Base-by-base conservation (phyloP, 2,888 invertebrate species). In the Caenorhabditis japonica region DNA sequence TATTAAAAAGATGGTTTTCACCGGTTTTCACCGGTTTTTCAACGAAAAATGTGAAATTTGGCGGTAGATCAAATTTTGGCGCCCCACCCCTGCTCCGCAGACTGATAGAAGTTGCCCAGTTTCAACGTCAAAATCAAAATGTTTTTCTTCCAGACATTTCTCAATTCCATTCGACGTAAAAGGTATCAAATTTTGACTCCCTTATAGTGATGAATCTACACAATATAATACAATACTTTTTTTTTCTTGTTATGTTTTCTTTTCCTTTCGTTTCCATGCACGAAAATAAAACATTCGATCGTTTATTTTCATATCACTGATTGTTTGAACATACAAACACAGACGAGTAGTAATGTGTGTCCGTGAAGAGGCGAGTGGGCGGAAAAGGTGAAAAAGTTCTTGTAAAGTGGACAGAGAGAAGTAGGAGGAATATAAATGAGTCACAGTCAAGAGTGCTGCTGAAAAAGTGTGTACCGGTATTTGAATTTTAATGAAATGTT, bases 321-420 rank as follows among this genome's bases (percentile, higher is more conserved):
- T 66, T 66, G 56, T 66, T 66, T 66, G 66, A 51, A 51, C 49
- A 64, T 19, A 61, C 33, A 56, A 49, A 66, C 55, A 51, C n/a
- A n/a, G n/a, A n/a, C n/a, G n/a, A n/a, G n/a, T n/a, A n/a, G n/a
- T n/a, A n/a, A n/a, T n/a, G n/a, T n/a, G n/a, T n/a, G n/a, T n/a
- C n/a, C n/a, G n/a, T n/a, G n/a, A n/a, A 36, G 46, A 64, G 62
- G 51, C 30, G 41, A 36, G 62, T 46, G 49, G 64, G 66, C 43
- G 66, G 56, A 5, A 10, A 30, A 56, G 49, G 53, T 55, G 64
- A 55, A 56, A 64, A 64, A 56, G 30, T 53, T 46, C 10, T n/a
- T n/a, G n/a, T n/a, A n/a, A n/a, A n/a, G n/a, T n/a, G n/a, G n/a
- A n/a, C n/a, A n/a, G n/a, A 38, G 19, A 17, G 12, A 44, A 33